A percentile compares a stretch with the other conserved stretches of the same genome.
Conservation (phyloP, 2,888 invertebrate species). For the Sympetrum striolatum region DNA sequence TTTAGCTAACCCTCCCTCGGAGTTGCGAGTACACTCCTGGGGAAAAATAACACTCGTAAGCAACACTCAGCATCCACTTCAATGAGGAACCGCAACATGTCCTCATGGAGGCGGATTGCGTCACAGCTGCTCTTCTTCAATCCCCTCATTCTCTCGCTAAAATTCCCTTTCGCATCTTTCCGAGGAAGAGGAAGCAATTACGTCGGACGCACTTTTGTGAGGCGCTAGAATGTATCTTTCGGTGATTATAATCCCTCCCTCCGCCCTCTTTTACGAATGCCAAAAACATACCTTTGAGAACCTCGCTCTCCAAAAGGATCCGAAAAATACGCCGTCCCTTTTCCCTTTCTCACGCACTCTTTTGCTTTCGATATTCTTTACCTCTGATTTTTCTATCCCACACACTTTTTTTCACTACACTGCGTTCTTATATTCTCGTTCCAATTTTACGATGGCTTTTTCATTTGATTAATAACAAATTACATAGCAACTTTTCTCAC, state of each 20-base stretch:
- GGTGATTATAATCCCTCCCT: not conserved
- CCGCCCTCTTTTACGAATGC: not conserved
- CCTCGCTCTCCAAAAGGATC: not conserved
- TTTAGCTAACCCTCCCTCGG: no score
- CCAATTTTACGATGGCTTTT: no score
- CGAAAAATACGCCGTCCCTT: not conserved
- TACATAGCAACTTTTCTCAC: not conserved
- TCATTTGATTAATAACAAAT: not conserved
- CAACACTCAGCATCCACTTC: not conserved
- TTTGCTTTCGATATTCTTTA: no score
- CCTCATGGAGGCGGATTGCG: not conserved
- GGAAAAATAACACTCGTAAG: not conserved
- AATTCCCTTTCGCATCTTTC: not conserved
- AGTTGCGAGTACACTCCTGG: no score
- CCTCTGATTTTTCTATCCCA: not conserved
- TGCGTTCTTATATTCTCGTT: no score
- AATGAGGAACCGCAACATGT: not conserved
- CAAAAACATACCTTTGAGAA: not conserved
- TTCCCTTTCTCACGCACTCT: not conserved
- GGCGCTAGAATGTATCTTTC: not conserved
- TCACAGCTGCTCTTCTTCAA: not conserved
- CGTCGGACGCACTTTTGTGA: not conserved
- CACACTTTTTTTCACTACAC: not conserved
- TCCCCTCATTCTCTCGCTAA: not conserved
- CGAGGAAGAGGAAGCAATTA: not conserved